Base-by-base conservation (phyloP, 2,888 invertebrate genomes). In the Morpho achilles region DNA sequence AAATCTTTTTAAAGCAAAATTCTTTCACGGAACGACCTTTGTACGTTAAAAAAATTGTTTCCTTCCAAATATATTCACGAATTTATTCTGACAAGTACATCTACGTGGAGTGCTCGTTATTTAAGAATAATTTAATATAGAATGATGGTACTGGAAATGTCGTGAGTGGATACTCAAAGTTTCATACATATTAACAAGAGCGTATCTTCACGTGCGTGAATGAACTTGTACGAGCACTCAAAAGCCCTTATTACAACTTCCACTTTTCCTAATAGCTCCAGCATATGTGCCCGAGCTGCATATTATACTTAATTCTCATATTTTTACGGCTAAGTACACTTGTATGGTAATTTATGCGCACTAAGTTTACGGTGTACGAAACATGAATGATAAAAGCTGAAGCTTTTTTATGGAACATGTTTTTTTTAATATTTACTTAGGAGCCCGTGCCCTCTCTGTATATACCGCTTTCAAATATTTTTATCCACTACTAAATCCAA, bases 341-440 rank as follows among this genome's bases (percentile, higher is more conserved):
- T 73, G 70, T 69, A 67, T 66, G 75, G 73, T 79, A 82, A 84
- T 82, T 79, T 84, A 84, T 84, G 82, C 73, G 77, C 81, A 82
- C 81, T 75, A 75, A 72, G 77, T 80, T 77, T 72, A 69, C 71
- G 72, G 72, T 66, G 71, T 69, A 79, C 76, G 74, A 76, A 76
- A 73, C 23, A 43, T 48, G 32, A 32, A 46, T 40, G 46, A 32
- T 32, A 32, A 32, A 32, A 32, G 32, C 5, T 32, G 5, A 5
- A 32, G 32, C 32, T 32, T 32, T 32, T 32, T 32, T 5, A 32
- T 32, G 5, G 32, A 32, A 32, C 3, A 32, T 32, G 32, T 32
- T 32, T 32, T 3, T 3, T 3, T 2, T 2, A 32, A 32, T 5
- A 32, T 16, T 16, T 16, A 16, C 16, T 16, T 16, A 16, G 16